phyloP scores from a whole-genome alignment of 2,888 invertebrate species.

The Coelopa pilipes region DNA sequence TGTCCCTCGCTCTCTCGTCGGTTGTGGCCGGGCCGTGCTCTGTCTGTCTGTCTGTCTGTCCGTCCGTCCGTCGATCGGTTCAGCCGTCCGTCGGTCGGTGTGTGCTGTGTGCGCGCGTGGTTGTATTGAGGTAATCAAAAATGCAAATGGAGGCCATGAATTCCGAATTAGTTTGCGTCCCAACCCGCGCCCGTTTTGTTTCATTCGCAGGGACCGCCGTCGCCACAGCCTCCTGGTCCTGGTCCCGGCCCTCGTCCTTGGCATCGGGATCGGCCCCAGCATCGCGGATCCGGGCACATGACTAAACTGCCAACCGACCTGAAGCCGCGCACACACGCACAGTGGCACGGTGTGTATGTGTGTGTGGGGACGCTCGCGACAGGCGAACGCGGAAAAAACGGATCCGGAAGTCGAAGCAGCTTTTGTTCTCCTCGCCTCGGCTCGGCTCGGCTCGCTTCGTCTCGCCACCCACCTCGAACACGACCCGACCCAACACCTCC shows the following conservation, averaged over 20 bases:
- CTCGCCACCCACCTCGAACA: too few relatives aligned
- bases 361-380: too few relatives aligned
- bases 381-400: background rate
- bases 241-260: too few relatives aligned
- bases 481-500: too few relatives aligned
- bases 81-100: background rate
- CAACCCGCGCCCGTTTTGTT: background rate
- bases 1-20: background rate
- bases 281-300: conserved; percentile 31
- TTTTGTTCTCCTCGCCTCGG: background rate
- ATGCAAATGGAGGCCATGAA: conserved; percentile 65
- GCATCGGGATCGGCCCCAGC: background rate
- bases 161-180: conserved; percentile 57
- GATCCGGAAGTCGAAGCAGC: conserved; percentile 16
- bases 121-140: conserved; percentile 63
- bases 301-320: conserved; percentile 37
- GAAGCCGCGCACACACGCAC: background rate
- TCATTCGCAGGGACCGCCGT: too few relatives aligned
- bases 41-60: too few relatives aligned
- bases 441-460: too few relatives aligned
- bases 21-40: background rate
- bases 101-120: conserved; percentile 16
- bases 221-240: too few relatives aligned
- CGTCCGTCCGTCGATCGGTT: too few relatives aligned
- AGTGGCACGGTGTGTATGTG: background rate